These are phyloP conservation scores for Euproctis similis DNA, from an alignment of 2,888 invertebrate genomes.

Conservation along the genomic window DNA sequence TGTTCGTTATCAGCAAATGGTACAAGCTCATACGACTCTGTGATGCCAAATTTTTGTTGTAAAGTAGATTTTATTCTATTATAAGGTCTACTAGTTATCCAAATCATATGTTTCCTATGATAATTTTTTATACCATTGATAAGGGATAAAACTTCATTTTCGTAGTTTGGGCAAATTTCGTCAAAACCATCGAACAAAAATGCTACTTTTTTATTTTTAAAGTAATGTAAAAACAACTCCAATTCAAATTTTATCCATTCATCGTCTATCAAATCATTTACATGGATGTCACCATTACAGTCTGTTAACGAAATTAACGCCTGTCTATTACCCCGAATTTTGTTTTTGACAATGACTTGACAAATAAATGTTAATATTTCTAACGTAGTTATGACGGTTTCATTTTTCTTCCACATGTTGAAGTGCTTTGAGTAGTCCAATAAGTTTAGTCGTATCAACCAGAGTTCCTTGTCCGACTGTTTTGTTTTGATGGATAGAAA, in stretches of 20 bases:
- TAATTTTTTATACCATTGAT: not conserved
- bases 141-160: not conserved
- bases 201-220: not conserved
- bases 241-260: slow-evolving; percentile 1
- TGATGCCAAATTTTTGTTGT: not conserved
- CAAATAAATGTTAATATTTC: slow-evolving; percentile 1
- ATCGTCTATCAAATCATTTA: not conserved
- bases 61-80: not conserved
- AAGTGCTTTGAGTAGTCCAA: slow-evolving; percentile 3
- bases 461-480: slow-evolving; percentile 5
- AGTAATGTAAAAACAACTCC: not conserved
- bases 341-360: not conserved
- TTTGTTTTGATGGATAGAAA: slow-evolving; percentile 15
- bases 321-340: not conserved
- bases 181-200: slow-evolving; percentile 3
- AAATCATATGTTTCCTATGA: not conserved
- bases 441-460: slow-evolving; percentile 5
- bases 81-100: slow-evolving; percentile 2
- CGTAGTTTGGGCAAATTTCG: slow-evolving; percentile 1
- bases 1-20: not conserved
- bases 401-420: not conserved
- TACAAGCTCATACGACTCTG: not conserved
- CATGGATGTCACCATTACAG: not conserved
- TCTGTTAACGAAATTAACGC: not conserved
- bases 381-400: not conserved